Evolutionary conservation across 2,888 invertebrate genomes (phyloP).

Genomic region (Andrena praecox): DNA sequence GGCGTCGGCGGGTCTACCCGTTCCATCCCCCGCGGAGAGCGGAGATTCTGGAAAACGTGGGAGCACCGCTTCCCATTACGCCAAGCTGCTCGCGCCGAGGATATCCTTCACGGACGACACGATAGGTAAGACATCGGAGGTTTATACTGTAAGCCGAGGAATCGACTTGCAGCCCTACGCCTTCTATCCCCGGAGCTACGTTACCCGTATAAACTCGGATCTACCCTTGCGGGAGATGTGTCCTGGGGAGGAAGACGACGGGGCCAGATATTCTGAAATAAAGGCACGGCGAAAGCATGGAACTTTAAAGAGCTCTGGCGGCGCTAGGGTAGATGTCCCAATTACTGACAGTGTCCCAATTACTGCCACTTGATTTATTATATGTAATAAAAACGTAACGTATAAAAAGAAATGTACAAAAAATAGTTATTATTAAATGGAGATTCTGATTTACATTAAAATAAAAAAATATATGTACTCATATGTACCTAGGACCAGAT

Average conservation of each 20-base stretch:
- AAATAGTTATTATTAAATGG: too few species aligned
- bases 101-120: slow-evolving; percentile 84
- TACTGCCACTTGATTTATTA: too few species aligned
- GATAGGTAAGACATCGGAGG: slow-evolving; percentile 75
- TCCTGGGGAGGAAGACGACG: background rate
- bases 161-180: background rate
- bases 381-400: too few species aligned
- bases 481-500: too few species aligned
- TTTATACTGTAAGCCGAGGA: slow-evolving; percentile 34
- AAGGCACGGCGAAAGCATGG: too few species aligned
- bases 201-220: background rate
- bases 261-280: background rate
- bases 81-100: slow-evolving; percentile 80
- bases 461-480: too few species aligned
- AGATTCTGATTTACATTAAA: too few species aligned
- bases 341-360: too few species aligned
- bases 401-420: too few species aligned
- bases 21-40: slow-evolving; percentile 69
- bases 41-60: slow-evolving; percentile 73
- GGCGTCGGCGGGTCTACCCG: slow-evolving; percentile 72
- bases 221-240: background rate
- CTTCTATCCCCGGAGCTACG: background rate
- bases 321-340: too few species aligned
- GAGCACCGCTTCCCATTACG: slow-evolving; percentile 74
- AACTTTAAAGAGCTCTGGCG: too few species aligned